Evolutionary conservation across 2,113 vertebrate genomes (phyloP).

Genomic region (Opisthocomus hoazin): DNA sequence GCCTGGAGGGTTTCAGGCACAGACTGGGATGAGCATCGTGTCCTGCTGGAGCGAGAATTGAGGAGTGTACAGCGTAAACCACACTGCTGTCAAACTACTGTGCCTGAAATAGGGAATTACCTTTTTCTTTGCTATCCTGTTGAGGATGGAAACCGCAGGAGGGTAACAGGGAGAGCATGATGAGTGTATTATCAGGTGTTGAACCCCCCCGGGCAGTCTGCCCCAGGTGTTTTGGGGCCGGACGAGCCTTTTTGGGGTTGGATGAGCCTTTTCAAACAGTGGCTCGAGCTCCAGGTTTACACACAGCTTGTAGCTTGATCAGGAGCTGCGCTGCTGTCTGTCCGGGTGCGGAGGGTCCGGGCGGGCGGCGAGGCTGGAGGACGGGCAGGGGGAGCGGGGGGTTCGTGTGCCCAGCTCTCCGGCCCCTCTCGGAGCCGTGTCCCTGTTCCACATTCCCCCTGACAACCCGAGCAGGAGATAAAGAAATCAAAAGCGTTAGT

Average conservation of each 20-base stretch:
- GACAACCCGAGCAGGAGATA: not conserved
- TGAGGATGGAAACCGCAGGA: not conserved
- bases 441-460: not conserved
- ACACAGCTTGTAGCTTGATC: not conserved
- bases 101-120: not conserved
- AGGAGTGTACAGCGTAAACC: not conserved
- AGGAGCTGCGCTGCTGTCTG: not conserved
- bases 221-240: not conserved
- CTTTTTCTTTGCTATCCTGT: not conserved
- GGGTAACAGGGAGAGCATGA: not conserved
- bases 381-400: not conserved
- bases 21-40: not conserved
- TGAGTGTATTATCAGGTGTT: fast-evolving
- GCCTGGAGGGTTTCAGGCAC: not conserved
- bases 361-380: not conserved
- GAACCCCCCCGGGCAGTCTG: fast-evolving
- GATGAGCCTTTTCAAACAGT: not conserved
- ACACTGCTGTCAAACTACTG: not conserved
- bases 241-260: not conserved
- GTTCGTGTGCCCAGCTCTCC: not conserved
- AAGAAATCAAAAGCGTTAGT: not conserved
- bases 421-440: not conserved
- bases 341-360: not conserved
- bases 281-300: not conserved
- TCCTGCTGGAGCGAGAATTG: not conserved